phyloP scores from a whole-genome alignment of 2,797 vertebrate genomes.

The Coccyzus lansbergi region DNA sequence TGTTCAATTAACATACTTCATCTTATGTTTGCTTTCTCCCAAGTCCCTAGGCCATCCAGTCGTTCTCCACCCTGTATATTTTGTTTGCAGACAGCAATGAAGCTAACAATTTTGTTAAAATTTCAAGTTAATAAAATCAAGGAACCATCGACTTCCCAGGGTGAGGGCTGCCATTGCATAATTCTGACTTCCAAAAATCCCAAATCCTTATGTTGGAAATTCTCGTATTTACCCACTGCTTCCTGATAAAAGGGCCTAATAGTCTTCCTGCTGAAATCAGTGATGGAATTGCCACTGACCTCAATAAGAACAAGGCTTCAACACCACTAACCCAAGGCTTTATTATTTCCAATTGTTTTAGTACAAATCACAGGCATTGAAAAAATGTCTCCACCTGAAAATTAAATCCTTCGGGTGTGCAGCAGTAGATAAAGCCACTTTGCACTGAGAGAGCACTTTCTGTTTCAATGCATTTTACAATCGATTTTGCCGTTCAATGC shows the following conservation, averaged over 20 bases:
- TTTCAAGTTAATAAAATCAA: neutral
- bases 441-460: conserved; percentile 23
- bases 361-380: conserved; percentile 8
- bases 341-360: neutral
- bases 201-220: neutral
- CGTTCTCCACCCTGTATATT: neutral
- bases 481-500: neutral
- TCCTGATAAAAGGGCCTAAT: neutral
- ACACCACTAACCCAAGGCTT: neutral
- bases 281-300: neutral
- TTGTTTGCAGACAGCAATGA: neutral
- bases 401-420: conserved; percentile 41
- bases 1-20: neutral
- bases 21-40: neutral
- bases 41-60: neutral
- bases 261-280: neutral
- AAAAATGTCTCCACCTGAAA: conserved; percentile 29
- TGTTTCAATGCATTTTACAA: conserved; percentile 38
- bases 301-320: conserved; percentile 1
- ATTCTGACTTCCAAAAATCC: neutral
- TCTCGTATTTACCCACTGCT: neutral
- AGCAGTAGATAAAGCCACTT: conserved; percentile 39
- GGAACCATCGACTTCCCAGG: neutral
- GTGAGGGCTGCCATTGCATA: neutral
- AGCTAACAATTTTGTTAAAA: neutral